phyloP scores from a whole-genome alignment of 2,797 vertebrate species.

The Ataeniobius toweri region DNA sequence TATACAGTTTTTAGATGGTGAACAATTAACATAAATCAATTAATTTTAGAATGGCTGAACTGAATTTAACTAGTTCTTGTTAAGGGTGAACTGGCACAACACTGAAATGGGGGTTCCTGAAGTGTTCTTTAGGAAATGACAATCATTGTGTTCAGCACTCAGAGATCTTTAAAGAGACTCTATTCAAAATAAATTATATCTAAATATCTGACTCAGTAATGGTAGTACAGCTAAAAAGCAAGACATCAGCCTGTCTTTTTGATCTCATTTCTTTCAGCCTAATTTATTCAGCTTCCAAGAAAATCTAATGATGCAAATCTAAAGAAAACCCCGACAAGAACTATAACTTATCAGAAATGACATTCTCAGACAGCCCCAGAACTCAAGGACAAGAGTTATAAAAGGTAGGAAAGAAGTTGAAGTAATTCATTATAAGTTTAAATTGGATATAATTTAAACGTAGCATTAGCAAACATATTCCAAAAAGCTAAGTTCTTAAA shows the following conservation, averaged over 20 bases:
- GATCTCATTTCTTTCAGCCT: background rate
- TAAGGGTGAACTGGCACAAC: background rate
- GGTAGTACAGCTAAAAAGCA: conserved; percentile 4
- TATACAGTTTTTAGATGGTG: too few relatives aligned
- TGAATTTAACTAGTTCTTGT: background rate
- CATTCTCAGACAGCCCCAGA: background rate
- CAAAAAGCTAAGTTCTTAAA: background rate
- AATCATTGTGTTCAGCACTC: background rate
- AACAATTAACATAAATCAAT: background rate
- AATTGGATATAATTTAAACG: background rate
- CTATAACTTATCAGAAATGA: background rate
- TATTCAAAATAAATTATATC: background rate
- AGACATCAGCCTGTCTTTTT: background rate
- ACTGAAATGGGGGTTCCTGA: background rate
- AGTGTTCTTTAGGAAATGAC: conserved; percentile 10
- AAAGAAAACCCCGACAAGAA: background rate
- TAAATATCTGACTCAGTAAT: background rate
- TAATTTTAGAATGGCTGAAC: background rate
- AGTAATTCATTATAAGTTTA: background rate
- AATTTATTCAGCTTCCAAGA: conserved; percentile 2
- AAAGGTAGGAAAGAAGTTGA: background rate
- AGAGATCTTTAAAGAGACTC: background rate
- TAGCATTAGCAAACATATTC: background rate
- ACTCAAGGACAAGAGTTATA: background rate
- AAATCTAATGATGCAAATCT: background rate